phyloP scores from a whole-genome alignment of 2,888 invertebrate species.

The Caenorhabditis becei region DNA sequence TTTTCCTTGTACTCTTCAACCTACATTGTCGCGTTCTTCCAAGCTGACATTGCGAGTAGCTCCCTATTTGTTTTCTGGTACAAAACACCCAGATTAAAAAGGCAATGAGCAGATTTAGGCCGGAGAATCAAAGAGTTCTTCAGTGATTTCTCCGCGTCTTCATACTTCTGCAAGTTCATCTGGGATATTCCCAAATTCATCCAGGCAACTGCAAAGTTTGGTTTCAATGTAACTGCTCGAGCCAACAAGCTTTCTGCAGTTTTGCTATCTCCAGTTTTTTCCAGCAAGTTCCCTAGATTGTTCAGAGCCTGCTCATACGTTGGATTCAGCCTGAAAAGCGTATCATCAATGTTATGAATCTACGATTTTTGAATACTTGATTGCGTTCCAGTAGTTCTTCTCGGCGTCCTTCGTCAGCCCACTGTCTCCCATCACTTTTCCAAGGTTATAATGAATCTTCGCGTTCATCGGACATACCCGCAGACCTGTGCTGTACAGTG shows the following conservation, averaged over 20 bases:
- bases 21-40: slow-evolving; percentile 89
- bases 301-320: slow-evolving; percentile 94
- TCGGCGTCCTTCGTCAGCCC: slow-evolving; percentile 87
- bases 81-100: slow-evolving; percentile 95
- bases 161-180: slow-evolving; percentile 84
- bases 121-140: slow-evolving; percentile 88
- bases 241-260: slow-evolving; percentile 60
- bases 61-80: slow-evolving; percentile 89
- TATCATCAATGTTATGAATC: no score
- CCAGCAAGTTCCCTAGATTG: slow-evolving; percentile 89
- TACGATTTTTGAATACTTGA: slow-evolving; percentile 49
- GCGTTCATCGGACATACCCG: slow-evolving; percentile 94
- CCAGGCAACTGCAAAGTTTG: slow-evolving; percentile 95
- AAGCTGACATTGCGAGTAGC: slow-evolving; percentile 88
- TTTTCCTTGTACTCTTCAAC: background rate
- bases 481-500: slow-evolving; percentile 89
- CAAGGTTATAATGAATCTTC: slow-evolving; percentile 92
- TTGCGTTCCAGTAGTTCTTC: slow-evolving; percentile 85
- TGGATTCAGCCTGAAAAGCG: slow-evolving; percentile 86
- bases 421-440: slow-evolving; percentile 89
- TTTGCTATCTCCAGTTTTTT: slow-evolving; percentile 62
- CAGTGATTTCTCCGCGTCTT: slow-evolving; percentile 89
- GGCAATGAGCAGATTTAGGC: slow-evolving; percentile 91
- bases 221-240: slow-evolving; percentile 82
- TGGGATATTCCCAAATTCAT: slow-evolving; percentile 97